Evolutionary conservation across 2,888 invertebrate genomes (phyloP), one percentile per base, ranked within the genome.

Genomic region (Archips crataeganus): DNA sequence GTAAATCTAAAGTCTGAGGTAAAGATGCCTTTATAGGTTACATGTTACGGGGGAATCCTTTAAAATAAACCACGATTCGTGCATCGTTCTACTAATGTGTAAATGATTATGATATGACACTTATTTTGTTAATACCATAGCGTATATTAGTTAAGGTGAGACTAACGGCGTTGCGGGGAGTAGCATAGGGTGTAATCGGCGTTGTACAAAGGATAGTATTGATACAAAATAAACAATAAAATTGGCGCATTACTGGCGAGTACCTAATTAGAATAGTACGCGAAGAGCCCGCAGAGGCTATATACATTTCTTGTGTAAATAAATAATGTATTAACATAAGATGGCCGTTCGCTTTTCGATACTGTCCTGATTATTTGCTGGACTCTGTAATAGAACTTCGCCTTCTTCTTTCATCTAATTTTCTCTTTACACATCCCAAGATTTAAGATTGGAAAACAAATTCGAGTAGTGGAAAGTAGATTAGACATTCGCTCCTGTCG

Each of bases 161-260:
- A 89, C 88, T 92, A 90, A 91, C 90, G 88, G 91, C 89, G 91
- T 86, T 90, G 90, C 91, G 92, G 91, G 11, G 89, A 90, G 90
- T 93, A 93, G 87, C 84, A 81, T 93, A 91, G 89, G 82, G 89
- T 89, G 90, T 90, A 93, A 92, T 93, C 92, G 93, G 93, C 90
- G 89, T 92, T 94, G 94, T 94, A 94, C 93, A 94, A 94, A 93
- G 88, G 90, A 91, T 90, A 92, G 91, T 92, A 90, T 91, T 92
- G 90, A 91, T 91, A 92, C 90, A 85, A 84, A 89, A 86, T 92
- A 92, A 89, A 90, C 88, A 88, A 91, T 88, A 84, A 65, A 39
- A 93, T 94, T 93, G 94, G 94, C 94, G 94, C 94, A 94, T 94
- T 94, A 94, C 94, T 94, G 93, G 94, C 93, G 94, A 94, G 94